Percentiles rank a stretch among this genome's conserved stretches.
These are phyloP conservation scores for Cyrtonyx montezumae DNA, from an alignment of 2,113 vertebrate genomes.

Conservation along the genomic window DNA sequence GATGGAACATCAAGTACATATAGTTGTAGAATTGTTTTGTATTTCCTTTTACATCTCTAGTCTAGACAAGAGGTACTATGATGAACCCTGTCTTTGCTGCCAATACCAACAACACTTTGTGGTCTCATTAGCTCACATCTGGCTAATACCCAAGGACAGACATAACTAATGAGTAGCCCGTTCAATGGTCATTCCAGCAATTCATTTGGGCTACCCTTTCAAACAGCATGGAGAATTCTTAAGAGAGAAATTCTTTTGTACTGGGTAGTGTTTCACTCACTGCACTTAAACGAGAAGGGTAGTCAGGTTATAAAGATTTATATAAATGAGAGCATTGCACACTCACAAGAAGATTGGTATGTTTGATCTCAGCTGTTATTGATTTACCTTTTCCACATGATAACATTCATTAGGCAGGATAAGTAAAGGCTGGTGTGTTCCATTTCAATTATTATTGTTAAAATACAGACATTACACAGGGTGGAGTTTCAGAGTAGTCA, in stretches of 20 bases:
- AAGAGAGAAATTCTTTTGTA: conserved; percentile 57
- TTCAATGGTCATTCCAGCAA: conserved; percentile 62
- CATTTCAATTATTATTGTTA: conserved; percentile 68
- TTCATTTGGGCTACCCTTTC: conserved; percentile 48
- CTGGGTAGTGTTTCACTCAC: neutral
- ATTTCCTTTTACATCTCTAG: conserved; percentile 65
- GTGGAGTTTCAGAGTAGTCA: conserved; percentile 62
- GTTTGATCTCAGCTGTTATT: conserved; percentile 77
- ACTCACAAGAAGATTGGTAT: conserved; percentile 69
- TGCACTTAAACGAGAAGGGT: conserved; percentile 22
- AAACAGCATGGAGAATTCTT: conserved; percentile 22
- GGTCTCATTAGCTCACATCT: conserved; percentile 59
- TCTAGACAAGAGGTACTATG: conserved; percentile 71
- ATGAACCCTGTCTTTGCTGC: conserved; percentile 61
- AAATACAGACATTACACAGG: conserved; percentile 48
- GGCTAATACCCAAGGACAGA: conserved; percentile 66
- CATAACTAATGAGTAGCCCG: conserved; percentile 60
- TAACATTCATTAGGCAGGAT: conserved; percentile 76
- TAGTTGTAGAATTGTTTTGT: conserved; percentile 65
- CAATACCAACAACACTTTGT: conserved; percentile 67
- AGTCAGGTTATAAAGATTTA: conserved; percentile 71
- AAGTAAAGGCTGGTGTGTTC: conserved; percentile 67
- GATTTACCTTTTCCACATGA: conserved; percentile 77
- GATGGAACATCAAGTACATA: conserved; percentile 27
- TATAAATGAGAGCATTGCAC: conserved; percentile 77